phyloP scores from a whole-genome alignment of 2,797 vertebrate species.

The Gallirallus australis region DNA sequence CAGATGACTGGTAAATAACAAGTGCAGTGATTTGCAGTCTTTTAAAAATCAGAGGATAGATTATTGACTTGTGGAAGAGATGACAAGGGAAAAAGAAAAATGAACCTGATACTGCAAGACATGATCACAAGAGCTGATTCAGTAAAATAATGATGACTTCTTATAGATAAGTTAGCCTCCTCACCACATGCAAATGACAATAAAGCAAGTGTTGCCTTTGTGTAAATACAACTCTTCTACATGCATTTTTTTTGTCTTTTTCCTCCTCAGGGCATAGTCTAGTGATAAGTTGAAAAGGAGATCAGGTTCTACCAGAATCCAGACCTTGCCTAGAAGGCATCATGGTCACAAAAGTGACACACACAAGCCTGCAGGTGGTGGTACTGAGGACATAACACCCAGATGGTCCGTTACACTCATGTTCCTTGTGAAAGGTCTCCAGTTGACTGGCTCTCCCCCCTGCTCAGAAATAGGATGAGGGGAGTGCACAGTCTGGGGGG shows the following conservation, averaged over 20 bases:
- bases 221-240: background rate
- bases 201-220: background rate
- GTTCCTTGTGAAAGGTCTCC: fast-evolving
- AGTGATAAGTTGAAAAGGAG: background rate
- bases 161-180: background rate
- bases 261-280: background rate
- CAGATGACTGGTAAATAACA: constrained; percentile 45
- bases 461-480: background rate
- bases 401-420: fast-evolving
- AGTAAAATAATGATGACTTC: constrained; percentile 11
- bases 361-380: background rate
- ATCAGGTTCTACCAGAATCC: background rate
- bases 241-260: fast-evolving
- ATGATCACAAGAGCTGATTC: constrained; percentile 9
- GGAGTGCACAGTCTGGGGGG: background rate
- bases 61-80: constrained; percentile 27
- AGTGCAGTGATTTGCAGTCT: background rate
- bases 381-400: background rate
- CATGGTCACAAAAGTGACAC: fast-evolving
- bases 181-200: background rate
- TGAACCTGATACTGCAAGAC: background rate
- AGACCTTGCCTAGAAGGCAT: background rate
- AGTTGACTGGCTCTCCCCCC: background rate
- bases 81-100: background rate
- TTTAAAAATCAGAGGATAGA: constrained; percentile 3